A percentile compares a stretch with the other conserved stretches of the same genome.
phyloP scores from a whole-genome alignment of 2,888 invertebrate species.

The Pelosia muscerda region DNA sequence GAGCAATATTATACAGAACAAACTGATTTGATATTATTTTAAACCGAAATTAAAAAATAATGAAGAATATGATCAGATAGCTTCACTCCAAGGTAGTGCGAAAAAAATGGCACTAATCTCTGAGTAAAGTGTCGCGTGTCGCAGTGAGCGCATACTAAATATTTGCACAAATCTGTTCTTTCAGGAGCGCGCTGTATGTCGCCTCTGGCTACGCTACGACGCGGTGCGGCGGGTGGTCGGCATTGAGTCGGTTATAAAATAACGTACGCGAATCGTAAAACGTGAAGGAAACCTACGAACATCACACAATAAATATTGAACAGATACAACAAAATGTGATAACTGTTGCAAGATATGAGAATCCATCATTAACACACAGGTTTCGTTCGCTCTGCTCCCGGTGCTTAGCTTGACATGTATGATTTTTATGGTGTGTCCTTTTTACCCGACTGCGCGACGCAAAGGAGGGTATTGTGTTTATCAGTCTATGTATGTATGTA shows the following conservation, averaged over 20 bases:
- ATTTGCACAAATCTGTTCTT: background rate
- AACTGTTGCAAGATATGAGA: background rate
- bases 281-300: constrained; percentile 6
- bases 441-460: too few relatives aligned
- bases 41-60: background rate
- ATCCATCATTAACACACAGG: background rate
- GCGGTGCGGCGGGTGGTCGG: too few relatives aligned
- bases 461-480: too few relatives aligned
- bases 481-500: too few relatives aligned
- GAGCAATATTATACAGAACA: too few relatives aligned
- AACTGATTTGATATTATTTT: background rate
- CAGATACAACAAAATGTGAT: background rate
- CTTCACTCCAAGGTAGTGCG: background rate
- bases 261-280: constrained; percentile 2
- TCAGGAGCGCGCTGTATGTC: background rate
- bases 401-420: background rate
- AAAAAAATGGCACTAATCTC: background rate
- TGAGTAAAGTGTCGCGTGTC: background rate
- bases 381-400: background rate
- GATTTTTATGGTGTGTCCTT: background rate
- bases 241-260: background rate
- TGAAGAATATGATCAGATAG: background rate
- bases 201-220: background rate
- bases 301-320: background rate
- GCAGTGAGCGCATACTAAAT: background rate